These are phyloP conservation scores for Alca torda DNA, from an alignment of 2,797 vertebrate genomes.

Conservation along the genomic window DNA sequence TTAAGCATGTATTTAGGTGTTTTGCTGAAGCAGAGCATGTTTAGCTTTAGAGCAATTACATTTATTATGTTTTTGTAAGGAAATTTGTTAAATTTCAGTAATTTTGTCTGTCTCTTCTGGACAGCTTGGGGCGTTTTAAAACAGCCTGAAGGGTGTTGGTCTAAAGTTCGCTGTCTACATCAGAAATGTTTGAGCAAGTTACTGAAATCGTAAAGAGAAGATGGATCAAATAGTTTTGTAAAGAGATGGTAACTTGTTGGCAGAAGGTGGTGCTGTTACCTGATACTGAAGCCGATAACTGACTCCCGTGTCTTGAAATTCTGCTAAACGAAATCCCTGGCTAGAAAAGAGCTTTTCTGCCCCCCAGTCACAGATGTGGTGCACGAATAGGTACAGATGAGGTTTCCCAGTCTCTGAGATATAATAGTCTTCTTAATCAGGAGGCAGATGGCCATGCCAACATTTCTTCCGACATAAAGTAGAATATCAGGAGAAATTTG, in stretches of 20 bases:
- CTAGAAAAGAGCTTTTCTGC: background rate
- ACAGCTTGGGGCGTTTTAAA: background rate
- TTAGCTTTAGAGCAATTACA: background rate
- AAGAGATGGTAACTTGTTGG: constrained; percentile 39
- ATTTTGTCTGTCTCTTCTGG: background rate
- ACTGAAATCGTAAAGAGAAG: background rate
- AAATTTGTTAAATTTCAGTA: background rate
- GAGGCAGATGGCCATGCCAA: background rate
- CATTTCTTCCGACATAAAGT: background rate
- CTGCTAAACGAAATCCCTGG: background rate
- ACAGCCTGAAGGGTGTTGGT: background rate
- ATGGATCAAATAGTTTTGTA: background rate
- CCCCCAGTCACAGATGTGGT: background rate
- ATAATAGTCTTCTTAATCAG: background rate
- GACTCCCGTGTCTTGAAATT: background rate
- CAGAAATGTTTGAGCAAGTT: background rate
- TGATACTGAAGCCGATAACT: constrained; percentile 55
- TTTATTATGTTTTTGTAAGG: background rate
- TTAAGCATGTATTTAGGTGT: background rate
- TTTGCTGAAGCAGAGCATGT: background rate
- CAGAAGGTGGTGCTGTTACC: constrained; percentile 74
- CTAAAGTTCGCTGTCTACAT: background rate
- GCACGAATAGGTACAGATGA: background rate
- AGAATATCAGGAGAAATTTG: background rate
- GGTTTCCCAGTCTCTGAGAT: background rate